Base-by-base conservation (phyloP, 2,888 invertebrate genomes). In the Steinernema carpocapsae region DNA sequence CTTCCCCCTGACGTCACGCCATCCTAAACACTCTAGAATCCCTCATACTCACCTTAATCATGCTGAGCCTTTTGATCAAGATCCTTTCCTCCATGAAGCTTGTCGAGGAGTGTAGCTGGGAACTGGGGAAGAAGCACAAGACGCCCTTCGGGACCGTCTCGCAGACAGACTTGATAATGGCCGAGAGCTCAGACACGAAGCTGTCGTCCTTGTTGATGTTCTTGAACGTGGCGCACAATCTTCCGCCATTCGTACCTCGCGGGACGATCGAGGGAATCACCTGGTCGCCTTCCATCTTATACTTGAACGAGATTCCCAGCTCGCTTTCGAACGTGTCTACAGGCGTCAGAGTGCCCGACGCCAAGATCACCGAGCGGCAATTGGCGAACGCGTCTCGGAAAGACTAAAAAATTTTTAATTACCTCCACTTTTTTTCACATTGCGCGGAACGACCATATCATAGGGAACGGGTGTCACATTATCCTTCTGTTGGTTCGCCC, bases 301-400 rank as follows among this genome's bases (percentile, higher is more conserved):
- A 56, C 56, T 78, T 76, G 77, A 94, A 93, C 19, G 88, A 86
- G 0, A 92, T 90, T n/a, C 90, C 92, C 3, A 94, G 90, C 88
- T 94, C 94, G 0, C 92, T 92, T 85, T 92, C 90, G 82, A 93
- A 91, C 17, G 93, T 92, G 42, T 88, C 86, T 78, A 92, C 91
- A 0, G 94, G 93, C 0, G 92, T 91, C 10, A 94, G 90, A 0
- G 93, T 94, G 12, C 93, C 93, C 0, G 93, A 93, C 0, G 93
- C 92, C 24, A 93, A 89, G 14, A 93, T 88, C n/a, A 93, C 89
- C 76, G 90, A 90, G 4, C 92, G 85, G 14, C 85, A 81, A 0
- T 78, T 80, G 0, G 82, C 74, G 29, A 89, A 88, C 32, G 93
- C 88, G 77, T 89, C 88, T 29, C 85, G 85, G 80, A 90, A 90